Evolutionary conservation across 2,888 invertebrate species (phyloP).

Genomic region (Camponotus fellah): DNA sequence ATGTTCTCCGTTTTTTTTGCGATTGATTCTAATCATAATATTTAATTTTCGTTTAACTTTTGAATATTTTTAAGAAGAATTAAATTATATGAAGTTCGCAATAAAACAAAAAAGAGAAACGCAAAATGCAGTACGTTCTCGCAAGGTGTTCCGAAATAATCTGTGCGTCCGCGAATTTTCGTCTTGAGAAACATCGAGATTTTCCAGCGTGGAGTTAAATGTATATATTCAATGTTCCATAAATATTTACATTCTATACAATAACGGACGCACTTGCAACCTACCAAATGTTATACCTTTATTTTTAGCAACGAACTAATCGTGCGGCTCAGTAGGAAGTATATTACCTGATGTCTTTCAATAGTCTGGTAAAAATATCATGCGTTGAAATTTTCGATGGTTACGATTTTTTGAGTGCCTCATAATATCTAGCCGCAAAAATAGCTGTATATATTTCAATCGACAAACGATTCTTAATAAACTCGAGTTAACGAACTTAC

Average conservation of each 20-base stretch:
- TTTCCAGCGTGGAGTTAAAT: conserved; percentile 54
- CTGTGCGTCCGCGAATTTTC: not conserved
- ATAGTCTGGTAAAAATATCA: conserved; percentile 39
- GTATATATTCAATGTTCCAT: conserved; percentile 49
- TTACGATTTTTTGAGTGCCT: conserved; percentile 30
- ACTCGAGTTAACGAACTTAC: not conserved
- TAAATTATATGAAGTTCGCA: conserved; percentile 11
- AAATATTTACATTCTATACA: conserved; percentile 59
- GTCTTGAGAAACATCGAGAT: conserved; percentile 12
- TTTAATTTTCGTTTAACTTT: not conserved
- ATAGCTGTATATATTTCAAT: not conserved
- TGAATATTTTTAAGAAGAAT: not conserved
- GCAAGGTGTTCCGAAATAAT: not conserved
- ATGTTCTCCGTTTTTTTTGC: not conserved
- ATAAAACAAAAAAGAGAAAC: not conserved
- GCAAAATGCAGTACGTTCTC: not conserved
- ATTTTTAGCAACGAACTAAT: conserved; percentile 71
- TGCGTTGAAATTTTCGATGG: conserved; percentile 33
- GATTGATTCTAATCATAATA: not conserved
- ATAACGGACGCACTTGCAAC: conserved; percentile 54
- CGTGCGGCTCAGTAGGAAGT: conserved; percentile 40
- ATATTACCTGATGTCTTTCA: conserved; percentile 48
- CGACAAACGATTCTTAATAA: not conserved
- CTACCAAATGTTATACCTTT: conserved; percentile 61
- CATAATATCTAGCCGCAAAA: not conserved